Base-by-base conservation (phyloP, 2,888 invertebrate genomes). In the Andrena minutula region DNA sequence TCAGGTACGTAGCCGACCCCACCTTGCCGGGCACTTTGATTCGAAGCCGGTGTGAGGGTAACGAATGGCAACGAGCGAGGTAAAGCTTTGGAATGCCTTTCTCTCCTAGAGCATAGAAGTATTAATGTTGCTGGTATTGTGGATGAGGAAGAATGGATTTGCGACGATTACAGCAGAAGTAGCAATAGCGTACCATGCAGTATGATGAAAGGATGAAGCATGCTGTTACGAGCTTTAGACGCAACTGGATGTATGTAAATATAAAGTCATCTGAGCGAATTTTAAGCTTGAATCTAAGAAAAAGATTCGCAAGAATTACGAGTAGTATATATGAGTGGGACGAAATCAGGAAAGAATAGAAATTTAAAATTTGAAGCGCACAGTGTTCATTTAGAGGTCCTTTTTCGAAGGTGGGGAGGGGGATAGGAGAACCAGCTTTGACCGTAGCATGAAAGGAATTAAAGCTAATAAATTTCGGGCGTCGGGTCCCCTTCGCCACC, bases 391-490 rank as follows among this genome's bases (percentile, higher is more conserved):
- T n/a, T 7, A 23, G 23, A 6, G 32, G 26, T 26, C n/a, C 23
- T 61, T 60, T 41, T 58, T 69, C 60, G 26, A 61, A 71, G 23
- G 51, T 41, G 65, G 58, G 35, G 7, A 10, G 47, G 64, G 58
- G 68, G 58, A 65, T 66, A 20, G 64, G 47, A 66, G 83, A 83
- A 83, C 83, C 83, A 84, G 76, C 87, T 82, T 82, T 83, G 85
- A 83, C 85, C 79, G 79, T 75, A 79, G 74, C 84, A 82, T 79
- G 86, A 86, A 86, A 86, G 87, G 87, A 89, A 89, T 89, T 88
- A 89, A 66, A 82, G 84, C 81, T 88, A 89, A 89, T 87, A 89
- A 89, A 89, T 89, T 88, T 86, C 71, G 74, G 76, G 63, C 72
- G 72, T 66, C 84, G 77, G 58, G 51, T 35, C 75, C 78, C 64